Conservation (phyloP, 2,888 invertebrate genomes). For the Xanthia icteritia region DNA sequence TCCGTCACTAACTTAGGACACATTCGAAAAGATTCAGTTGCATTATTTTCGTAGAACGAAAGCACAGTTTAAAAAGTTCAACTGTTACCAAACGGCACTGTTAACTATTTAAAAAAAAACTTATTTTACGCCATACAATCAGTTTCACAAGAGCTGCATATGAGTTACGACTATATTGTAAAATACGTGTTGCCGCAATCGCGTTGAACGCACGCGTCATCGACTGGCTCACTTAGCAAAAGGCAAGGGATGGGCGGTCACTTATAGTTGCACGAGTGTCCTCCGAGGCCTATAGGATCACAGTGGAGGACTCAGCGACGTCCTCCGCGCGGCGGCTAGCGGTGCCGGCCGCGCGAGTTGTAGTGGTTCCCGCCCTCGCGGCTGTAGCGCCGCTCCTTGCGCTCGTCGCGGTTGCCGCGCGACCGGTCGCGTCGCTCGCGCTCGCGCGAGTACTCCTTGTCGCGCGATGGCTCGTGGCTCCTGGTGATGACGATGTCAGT, state of each 20-base stretch:
- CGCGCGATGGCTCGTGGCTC: conserved; percentile 70
- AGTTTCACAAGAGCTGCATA: conserved; percentile 55
- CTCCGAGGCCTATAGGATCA: conserved; percentile 15
- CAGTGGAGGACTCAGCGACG: conserved; percentile 3
- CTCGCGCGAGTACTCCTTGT: conserved; percentile 84
- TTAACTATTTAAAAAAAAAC: conserved; percentile 45
- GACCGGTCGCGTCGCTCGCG: conserved; percentile 82
- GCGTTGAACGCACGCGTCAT: conserved; percentile 9
- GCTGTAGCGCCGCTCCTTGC: conserved; percentile 86
- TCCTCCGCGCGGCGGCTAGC: conserved; percentile 70
- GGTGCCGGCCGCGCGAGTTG: conserved; percentile 82
- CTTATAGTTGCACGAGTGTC: conserved; percentile 31
- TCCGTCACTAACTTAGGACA: conserved; percentile 36
- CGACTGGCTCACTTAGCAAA: conserved; percentile 14
- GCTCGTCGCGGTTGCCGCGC: conserved; percentile 79
- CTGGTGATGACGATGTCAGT: conserved; percentile 38
- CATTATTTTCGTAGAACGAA: conserved; percentile 31
- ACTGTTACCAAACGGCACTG: conserved; percentile 40
- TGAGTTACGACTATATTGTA: conserved; percentile 40
- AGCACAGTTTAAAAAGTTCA: conserved; percentile 34
- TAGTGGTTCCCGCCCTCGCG: conserved; percentile 82
- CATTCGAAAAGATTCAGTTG: conserved; percentile 45
- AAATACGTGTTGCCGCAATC: conserved; percentile 38
- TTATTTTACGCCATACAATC: conserved; percentile 38
- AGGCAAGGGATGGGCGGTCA: conserved; percentile 21